Evolutionary conservation across 2,888 invertebrate genomes (phyloP).

Genomic region (Epiblema foenella): DNA sequence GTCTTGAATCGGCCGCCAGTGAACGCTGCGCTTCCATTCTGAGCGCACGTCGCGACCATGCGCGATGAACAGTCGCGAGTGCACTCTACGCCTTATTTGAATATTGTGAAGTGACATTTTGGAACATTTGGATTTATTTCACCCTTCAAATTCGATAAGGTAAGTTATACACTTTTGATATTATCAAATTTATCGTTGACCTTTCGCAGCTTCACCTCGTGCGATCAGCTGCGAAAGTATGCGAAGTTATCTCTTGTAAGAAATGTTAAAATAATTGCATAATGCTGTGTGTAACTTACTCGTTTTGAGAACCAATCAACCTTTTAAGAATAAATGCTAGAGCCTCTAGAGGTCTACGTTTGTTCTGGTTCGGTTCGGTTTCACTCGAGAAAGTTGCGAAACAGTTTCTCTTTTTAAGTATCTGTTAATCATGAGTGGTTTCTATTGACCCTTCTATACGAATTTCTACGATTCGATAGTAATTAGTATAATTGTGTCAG

Average conservation of each 20-base stretch:
- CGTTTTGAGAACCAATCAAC: constrained; percentile 15
- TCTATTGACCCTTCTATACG: constrained; percentile 49
- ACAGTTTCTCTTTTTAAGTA: constrained; percentile 40
- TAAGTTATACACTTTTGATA: constrained; percentile 50
- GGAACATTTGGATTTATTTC: constrained; percentile 62
- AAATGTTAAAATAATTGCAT: constrained; percentile 37
- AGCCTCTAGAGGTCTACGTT: constrained; percentile 1
- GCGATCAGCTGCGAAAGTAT: constrained; percentile 77
- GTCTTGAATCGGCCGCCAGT: constrained; percentile 58
- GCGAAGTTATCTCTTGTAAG: constrained; percentile 45
- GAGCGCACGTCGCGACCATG: constrained; percentile 70
- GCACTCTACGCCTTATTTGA: constrained; percentile 61
- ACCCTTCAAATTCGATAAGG: constrained; percentile 51
- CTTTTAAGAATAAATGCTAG: constrained; percentile 19
- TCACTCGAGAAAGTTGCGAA: constrained; percentile 44
- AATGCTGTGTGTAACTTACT: constrained; percentile 28
- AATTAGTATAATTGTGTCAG: constrained; percentile 47
- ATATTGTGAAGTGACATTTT: constrained; percentile 73
- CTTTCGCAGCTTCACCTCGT: constrained; percentile 56
- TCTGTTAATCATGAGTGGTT: constrained; percentile 31
- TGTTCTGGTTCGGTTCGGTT: constrained; percentile 37
- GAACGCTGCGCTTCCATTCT: constrained; percentile 70
- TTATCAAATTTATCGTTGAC: constrained; percentile 47
- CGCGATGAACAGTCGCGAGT: constrained; percentile 73
- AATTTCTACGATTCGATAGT: constrained; percentile 23